phyloP scores from a whole-genome alignment of 2,797 vertebrate species.

The Sebastes oblongus region DNA sequence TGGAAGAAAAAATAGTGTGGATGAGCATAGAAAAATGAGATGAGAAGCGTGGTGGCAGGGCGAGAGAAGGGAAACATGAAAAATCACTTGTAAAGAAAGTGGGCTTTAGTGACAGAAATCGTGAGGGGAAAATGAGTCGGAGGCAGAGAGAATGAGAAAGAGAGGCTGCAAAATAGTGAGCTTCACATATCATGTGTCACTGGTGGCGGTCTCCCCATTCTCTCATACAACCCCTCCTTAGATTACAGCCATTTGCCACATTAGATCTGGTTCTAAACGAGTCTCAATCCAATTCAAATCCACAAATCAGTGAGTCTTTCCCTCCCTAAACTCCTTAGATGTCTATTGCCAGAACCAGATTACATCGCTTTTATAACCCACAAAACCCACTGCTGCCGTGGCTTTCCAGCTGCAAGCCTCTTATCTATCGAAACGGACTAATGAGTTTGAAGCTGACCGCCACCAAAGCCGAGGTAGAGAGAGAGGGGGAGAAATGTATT shows the following conservation, averaged over 20 bases:
- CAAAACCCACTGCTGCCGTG: conserved; percentile 62
- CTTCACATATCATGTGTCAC: conserved; percentile 21
- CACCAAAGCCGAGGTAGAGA: conserved; percentile 46
- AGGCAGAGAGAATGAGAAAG: neutral
- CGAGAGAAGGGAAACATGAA: conserved; percentile 12
- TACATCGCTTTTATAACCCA: conserved; percentile 74
- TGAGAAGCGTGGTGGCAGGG: conserved; percentile 30
- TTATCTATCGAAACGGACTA: conserved; percentile 71
- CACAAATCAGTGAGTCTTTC: conserved; percentile 69
- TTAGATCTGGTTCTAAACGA: conserved; percentile 58
- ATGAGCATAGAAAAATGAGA: conserved; percentile 46
- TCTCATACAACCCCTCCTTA: conserved; percentile 16
- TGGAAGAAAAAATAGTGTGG: conserved; percentile 9
- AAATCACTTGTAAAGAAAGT: conserved; percentile 28
- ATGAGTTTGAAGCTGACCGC: conserved; percentile 71
- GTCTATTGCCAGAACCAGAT: conserved; percentile 71
- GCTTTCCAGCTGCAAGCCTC: conserved; percentile 75
- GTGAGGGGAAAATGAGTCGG: neutral
- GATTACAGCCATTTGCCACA: conserved; percentile 61
- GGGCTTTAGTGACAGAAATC: conserved; percentile 7
- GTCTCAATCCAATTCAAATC: conserved; percentile 70
- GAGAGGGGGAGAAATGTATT: conserved; percentile 1
- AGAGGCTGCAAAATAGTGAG: neutral
- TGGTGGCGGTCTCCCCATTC: neutral
- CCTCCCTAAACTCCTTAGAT: conserved; percentile 71